phyloP scores from a whole-genome alignment of 2,113 vertebrate species.

The Nyctereutes procyonoides region DNA sequence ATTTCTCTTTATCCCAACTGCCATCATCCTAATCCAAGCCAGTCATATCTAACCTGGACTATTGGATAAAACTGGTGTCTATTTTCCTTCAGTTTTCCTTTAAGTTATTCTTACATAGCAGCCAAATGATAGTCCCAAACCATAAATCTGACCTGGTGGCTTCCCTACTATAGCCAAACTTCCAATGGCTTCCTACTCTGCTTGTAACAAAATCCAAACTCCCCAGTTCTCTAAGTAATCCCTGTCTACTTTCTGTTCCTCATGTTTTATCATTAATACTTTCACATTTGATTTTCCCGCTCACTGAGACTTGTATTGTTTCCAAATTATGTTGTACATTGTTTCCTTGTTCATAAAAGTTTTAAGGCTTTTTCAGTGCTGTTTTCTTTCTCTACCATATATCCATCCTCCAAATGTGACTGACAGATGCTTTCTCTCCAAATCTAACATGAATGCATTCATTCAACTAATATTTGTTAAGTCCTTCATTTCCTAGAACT shows the following conservation, averaged over 20 bases:
- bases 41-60: not conserved
- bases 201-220: not conserved
- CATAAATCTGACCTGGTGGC: not conserved
- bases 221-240: not conserved
- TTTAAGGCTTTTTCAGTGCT: not conserved
- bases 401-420: not conserved
- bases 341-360: not conserved
- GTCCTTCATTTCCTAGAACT: not conserved
- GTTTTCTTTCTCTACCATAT: not conserved
- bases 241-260: not conserved
- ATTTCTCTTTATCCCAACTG: not conserved
- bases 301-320: not conserved
- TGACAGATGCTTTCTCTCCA: not conserved
- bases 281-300: not conserved
- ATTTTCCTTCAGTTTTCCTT: not conserved
- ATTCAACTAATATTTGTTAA: constrained; percentile 18
- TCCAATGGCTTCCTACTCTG: not conserved
- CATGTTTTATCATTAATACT: not conserved
- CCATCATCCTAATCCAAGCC: not conserved
- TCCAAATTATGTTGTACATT: not conserved
- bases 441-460: not conserved
- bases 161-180: not conserved
- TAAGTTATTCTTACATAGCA: not conserved
- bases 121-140: not conserved
- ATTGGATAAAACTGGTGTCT: not conserved